phyloP scores from a whole-genome alignment of 2,797 vertebrate species.

The Poecile montanus region DNA sequence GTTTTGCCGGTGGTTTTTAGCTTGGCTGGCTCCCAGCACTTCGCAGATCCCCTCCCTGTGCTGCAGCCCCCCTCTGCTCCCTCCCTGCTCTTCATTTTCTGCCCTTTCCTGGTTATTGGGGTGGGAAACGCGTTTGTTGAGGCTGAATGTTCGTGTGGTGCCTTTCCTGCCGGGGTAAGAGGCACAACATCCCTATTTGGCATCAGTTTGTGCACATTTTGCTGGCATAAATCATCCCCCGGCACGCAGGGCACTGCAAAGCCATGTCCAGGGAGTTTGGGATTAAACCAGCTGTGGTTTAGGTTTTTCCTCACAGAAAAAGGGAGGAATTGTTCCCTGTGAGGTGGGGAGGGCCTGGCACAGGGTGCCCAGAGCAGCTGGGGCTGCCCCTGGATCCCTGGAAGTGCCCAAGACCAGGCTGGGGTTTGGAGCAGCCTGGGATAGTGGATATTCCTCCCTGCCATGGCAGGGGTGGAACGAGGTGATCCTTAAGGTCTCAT shows the following conservation, averaged over 20 bases:
- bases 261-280: background rate
- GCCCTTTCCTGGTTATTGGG: background rate
- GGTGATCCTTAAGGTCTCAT: background rate
- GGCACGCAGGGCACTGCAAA: accelerated
- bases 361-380: background rate
- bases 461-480: background rate
- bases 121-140: accelerated
- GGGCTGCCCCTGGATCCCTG: background rate
- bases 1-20: background rate
- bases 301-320: background rate
- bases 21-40: background rate
- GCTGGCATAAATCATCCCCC: background rate
- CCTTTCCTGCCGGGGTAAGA: background rate
- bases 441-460: accelerated
- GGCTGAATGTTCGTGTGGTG: accelerated
- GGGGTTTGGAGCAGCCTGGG: accelerated
- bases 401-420: accelerated
- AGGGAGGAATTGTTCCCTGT: background rate
- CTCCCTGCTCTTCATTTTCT: background rate
- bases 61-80: background rate
- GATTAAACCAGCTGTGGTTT: accelerated
- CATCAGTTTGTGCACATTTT: accelerated
- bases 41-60: background rate
- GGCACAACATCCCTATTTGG: background rate
- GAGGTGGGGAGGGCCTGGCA: background rate